A percentile compares a stretch with the other conserved stretches of the same genome.
These are phyloP conservation scores for Meriones unguiculatus DNA, from an alignment of 2,113 vertebrate species.

Conservation along the genomic window DNA sequence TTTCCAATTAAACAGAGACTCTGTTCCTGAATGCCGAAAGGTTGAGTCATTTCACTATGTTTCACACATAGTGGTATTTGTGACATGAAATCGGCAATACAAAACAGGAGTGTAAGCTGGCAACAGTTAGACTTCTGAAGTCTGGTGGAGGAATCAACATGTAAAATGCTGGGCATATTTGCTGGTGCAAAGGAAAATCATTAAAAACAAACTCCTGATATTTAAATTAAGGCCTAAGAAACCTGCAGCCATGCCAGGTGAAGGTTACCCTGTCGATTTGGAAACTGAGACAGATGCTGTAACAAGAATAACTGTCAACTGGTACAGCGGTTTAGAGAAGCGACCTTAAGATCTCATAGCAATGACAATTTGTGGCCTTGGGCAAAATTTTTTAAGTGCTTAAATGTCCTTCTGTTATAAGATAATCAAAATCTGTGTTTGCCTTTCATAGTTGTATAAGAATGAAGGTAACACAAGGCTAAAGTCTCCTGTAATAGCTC, in stretches of 20 bases:
- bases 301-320: neutral
- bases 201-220: slow-evolving; percentile 36
- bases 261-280: neutral
- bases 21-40: neutral
- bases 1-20: slow-evolving; percentile 17
- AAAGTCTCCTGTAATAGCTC: neutral
- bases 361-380: neutral
- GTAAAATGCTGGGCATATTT: neutral
- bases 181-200: neutral
- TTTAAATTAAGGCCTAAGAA: neutral
- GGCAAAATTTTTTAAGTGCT: neutral
- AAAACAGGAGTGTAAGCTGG: neutral
- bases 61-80: neutral
- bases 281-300: neutral
- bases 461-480: neutral
- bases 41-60: slow-evolving; percentile 14
- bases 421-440: neutral
- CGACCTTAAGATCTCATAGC: neutral
- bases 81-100: neutral
- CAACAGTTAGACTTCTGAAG: neutral
- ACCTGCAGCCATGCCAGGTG: neutral
- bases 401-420: slow-evolving; percentile 14
- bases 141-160: neutral
- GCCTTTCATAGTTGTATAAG: neutral
- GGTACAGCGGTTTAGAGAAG: neutral